These are phyloP conservation scores for Tachina fera DNA, from an alignment of 2,888 invertebrate species.

Conservation along the genomic window DNA sequence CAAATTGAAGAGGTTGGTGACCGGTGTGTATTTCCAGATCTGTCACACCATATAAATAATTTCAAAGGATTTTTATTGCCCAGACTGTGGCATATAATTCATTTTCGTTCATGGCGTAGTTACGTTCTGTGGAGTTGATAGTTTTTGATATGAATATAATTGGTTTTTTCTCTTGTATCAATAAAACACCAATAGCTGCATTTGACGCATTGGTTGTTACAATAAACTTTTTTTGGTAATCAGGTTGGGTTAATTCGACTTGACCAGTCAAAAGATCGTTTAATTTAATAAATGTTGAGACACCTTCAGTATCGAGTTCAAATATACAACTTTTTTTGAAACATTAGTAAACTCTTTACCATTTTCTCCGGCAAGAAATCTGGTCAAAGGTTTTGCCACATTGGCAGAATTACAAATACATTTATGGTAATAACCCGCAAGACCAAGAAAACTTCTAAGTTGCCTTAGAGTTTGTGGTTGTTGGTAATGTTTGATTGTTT, in stretches of 20 bases:
- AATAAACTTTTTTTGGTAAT: constrained; percentile 10
- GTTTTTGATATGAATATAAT: background rate
- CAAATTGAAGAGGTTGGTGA: constrained; percentile 17
- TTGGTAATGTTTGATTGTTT: constrained; percentile 18
- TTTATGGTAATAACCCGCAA: background rate
- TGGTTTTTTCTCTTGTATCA: too few relatives aligned
- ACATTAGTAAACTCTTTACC: background rate
- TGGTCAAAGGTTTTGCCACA: background rate
- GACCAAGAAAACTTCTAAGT: background rate
- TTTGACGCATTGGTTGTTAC: constrained; percentile 9
- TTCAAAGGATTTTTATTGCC: background rate
- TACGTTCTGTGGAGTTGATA: background rate
- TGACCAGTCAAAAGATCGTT: constrained; percentile 4
- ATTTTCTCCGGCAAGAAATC: background rate
- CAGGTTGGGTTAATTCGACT: background rate
- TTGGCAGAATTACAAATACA: constrained; percentile 1
- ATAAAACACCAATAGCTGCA: background rate
- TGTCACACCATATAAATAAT: constrained; percentile 13
- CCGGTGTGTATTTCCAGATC: constrained; percentile 22
- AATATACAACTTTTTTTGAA: constrained; percentile 7
- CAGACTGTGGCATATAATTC: background rate
- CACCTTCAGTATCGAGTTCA: background rate
- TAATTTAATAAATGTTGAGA: constrained; percentile 12
- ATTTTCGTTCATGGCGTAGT: background rate
- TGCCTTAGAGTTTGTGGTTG: constrained; percentile 15